These are phyloP conservation scores for Sphaeridia pumilis DNA, from an alignment of 2,888 invertebrate genomes.

Conservation along the genomic window DNA sequence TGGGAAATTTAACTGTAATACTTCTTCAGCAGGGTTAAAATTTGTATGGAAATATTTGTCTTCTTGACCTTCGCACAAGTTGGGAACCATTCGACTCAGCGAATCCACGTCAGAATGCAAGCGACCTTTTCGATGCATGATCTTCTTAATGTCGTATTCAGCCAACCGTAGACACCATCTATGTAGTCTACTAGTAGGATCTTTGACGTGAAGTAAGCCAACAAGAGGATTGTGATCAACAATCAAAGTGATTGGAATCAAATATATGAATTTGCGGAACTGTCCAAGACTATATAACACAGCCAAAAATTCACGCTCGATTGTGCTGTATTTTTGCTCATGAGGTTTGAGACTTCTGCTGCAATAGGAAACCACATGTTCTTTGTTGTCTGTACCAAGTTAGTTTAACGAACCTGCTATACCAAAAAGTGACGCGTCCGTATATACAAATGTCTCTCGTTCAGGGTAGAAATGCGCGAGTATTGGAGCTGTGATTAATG, in stretches of 20 bases:
- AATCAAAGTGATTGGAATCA: slow-evolving; percentile 36
- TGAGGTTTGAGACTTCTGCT: slow-evolving; percentile 25
- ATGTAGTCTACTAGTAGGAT: neutral
- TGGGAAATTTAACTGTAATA: neutral
- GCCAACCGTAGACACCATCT: neutral
- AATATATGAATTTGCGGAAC: slow-evolving; percentile 40
- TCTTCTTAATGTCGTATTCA: neutral
- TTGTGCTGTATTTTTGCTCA: slow-evolving; percentile 40
- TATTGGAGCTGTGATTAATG: slow-evolving; percentile 7
- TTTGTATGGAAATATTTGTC: too few species aligned
- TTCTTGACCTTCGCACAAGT: neutral
- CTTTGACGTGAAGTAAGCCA: neutral
- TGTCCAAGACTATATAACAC: slow-evolving; percentile 39
- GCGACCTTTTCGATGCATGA: neutral
- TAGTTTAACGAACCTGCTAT: neutral
- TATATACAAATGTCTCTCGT: neutral
- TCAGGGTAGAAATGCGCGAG: neutral
- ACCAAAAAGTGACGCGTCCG: neutral
- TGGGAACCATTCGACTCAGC: neutral
- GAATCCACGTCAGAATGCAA: neutral
- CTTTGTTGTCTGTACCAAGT: slow-evolving; percentile 14
- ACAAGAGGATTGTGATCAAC: slow-evolving; percentile 42
- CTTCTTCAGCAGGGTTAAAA: too few species aligned
- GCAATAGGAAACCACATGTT: slow-evolving; percentile 18
- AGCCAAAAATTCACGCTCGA: slow-evolving; percentile 39